Conservation (phyloP, 2,888 invertebrate species). For the Arenicola marina region DNA sequence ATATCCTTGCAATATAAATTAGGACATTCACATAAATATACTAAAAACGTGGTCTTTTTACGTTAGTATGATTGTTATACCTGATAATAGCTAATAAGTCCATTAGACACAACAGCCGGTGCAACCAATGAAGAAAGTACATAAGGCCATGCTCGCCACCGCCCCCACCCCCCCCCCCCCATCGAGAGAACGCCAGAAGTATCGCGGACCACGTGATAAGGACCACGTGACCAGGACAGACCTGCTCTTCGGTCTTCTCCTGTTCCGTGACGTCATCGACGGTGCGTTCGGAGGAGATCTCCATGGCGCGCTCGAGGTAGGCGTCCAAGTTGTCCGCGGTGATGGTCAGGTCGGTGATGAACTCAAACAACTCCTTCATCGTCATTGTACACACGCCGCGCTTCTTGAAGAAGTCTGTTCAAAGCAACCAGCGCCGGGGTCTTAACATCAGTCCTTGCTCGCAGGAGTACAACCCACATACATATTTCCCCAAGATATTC, state of each 20-base stretch:
- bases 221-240: not conserved
- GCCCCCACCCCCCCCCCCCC: no score
- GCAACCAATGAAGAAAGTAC: no score
- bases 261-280: slow-evolving; percentile 71
- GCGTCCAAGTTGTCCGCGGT: slow-evolving; percentile 77
- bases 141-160: not conserved
- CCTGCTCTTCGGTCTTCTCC: slow-evolving; percentile 82
- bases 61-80: no score
- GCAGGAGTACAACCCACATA: no score
- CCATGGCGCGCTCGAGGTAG: slow-evolving; percentile 53
- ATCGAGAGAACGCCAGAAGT: not conserved
- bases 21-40: not conserved
- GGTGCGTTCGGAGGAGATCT: slow-evolving; percentile 42
- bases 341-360: slow-evolving; percentile 89
- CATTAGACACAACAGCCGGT: no score
- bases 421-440: no score
- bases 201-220: not conserved
- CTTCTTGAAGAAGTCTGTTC: slow-evolving; percentile 82
- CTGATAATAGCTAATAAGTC: no score
- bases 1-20: no score
- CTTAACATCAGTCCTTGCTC: no score
- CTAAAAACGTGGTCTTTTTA: not conserved
- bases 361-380: slow-evolving; percentile 90
- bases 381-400: slow-evolving; percentile 86
- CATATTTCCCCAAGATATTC: no score